Evolutionary conservation across 2,888 invertebrate species (phyloP), one percentile per base, ranked within the genome.

Genomic region (Dendrolimus houi): DNA sequence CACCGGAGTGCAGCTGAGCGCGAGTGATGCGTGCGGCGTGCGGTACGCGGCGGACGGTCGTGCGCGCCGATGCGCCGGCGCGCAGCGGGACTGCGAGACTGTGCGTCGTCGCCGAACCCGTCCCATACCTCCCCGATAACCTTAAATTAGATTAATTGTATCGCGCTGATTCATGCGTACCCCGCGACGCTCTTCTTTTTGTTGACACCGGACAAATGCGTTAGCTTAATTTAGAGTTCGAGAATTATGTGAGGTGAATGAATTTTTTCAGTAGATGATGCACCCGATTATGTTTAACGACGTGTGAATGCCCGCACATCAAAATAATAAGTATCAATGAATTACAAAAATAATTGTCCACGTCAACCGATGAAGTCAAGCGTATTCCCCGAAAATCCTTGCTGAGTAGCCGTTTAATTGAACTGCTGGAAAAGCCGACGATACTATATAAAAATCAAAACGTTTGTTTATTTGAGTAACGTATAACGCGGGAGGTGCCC

Each of bases 81-180:
- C 71, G 70, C 75, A 75, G 67, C 76, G 74, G 72, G 67, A 59
- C 69, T 70, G 77, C 87, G 87, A 88, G 89, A 90, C 89, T 87
- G 87, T 82, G 79, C 86, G 89, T 75, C 89, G 87, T 69, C 85
- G 72, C 67, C 67, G 68, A 70, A 71, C 82, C 77, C 76, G 78
- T 74, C 78, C 81, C 76, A 74, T 79, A 75, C 85, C 85, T 81
- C 83, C 84, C 81, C 87, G 84, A 86, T 87, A 87, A 85, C 84
- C 87, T 80, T 85, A 87, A 88, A 88, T 89, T 89, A 89, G 89
- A 90, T 87, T 89, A 85, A 90, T 89, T 85, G 87, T 86, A 88
- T 81, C 84, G 78, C 75, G 85, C 80, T 90, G 90, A 89, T 86
- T 90, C 89, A 90, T 79, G 74, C 81, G 72, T 70, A 73, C 72